Base-by-base conservation (phyloP, 2,113 vertebrate species). In the Eidolon helvum region DNA sequence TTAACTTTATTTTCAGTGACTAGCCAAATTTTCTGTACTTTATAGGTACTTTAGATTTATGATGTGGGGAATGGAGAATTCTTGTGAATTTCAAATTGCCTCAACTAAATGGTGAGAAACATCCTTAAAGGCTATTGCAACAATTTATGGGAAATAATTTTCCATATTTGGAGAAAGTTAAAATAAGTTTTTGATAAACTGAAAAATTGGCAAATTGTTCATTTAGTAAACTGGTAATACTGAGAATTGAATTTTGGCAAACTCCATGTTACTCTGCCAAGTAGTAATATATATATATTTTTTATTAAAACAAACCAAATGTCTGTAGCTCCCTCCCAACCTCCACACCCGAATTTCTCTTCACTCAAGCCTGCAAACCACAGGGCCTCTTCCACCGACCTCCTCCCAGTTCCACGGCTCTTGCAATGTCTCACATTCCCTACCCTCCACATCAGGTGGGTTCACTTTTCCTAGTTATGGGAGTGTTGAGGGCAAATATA, bases 91-190 rank as follows among this genome's bases (percentile, higher is more conserved):
- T 90, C 71, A 84, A 95, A 53, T 19, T 15, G 26, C 78, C 68
- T 74, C 26, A 80, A 80, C 35, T 68, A 79, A 94, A 78, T 10
- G 6, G 7, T 93, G 30, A 93, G 50, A 84, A 63, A 79, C 18
- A 72, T 40, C 30, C 71, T 61, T 40, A 50, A 91, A 61, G 78
- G 30, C 24, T 74, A 8, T 61, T 71, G 55, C 14, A 82, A n/a
- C 24, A 63, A 87, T 90, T 85, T 87, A 71, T 35, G 50, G 77
- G 35, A 93, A 90, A 45, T 40, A 7, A 65, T 63, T 74, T 43
- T 30, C 74, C 61, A 26, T 48, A 57, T 94, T 80, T 92, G 30
- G 74, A 95, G 40, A 69, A 82, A 94, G 53, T 72, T 40, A 40
- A 86, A 83, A 7, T 74, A 66, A 53, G 5, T 50, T 91, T 95